Base-by-base conservation (phyloP, 2,113 vertebrate genomes). In the Nycticorax nycticorax region DNA sequence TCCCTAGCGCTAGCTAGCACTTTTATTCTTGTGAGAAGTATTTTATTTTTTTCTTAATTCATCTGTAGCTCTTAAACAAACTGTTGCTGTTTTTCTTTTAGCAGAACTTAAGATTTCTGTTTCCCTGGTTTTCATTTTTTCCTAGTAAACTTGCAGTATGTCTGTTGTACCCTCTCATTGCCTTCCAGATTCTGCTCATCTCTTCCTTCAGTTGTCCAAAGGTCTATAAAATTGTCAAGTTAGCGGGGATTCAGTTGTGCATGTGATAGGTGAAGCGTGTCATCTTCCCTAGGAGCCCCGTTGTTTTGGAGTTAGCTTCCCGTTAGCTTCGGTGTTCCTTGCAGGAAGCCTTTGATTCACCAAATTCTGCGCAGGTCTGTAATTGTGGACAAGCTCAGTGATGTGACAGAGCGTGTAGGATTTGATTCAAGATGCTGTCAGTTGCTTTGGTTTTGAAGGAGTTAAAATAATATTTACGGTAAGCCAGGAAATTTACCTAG, bases 181-280 rank as follows among this genome's bases (percentile, higher is more conserved):
- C 66, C 28, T 81, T 59, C 10, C 18, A 11, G 27, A 7, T 79
- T 53, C 20, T 75, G 20, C 17, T 89, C 3, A 16, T 22, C 30
- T 76, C 12, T 75, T 81, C 17, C 17, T 7, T 80, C 10, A 8
- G 13, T 48, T 68, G 17, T 48, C 39, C 21, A 16, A 35, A 43
- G 7, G 22, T 41, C 53, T 76, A 3, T 41, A 28, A 43, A 73
- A 53, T 11, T 53, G 22, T 26, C 20, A 47, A 5, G 39, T 48
- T 56, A 62, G 30, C 17, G 15, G 39, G 28, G 17, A 52, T 72
- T 52, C n/a, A 17, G 5, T 27, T 72, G 28, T 19, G 8, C 27
- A 8, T 2, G 1, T 5, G 7, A 19, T 13, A 30, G 0, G 0
- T 21, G 17, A 50, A 55, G 33, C 4, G 48, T 48, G 16, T 39